Conservation (phyloP, 2,888 invertebrate genomes). For the Clostera curtula region DNA sequence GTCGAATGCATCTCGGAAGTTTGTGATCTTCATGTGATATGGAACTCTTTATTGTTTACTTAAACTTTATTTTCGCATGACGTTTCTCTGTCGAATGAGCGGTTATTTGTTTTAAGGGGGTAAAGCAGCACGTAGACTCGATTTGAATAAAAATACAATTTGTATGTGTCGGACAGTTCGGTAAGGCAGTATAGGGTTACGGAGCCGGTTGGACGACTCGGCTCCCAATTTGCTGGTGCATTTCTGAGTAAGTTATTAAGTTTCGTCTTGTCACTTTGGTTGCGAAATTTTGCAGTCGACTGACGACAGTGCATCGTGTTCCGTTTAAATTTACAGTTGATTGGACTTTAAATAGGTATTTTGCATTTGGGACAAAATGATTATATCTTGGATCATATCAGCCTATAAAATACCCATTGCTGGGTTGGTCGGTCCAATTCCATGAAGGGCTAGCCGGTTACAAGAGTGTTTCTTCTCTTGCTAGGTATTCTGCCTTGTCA, state of each 20-base stretch:
- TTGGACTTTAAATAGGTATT: constrained; percentile 27
- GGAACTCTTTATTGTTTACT: constrained; percentile 29
- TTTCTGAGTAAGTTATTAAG: constrained; percentile 75
- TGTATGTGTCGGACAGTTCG: constrained; percentile 69
- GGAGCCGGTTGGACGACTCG: constrained; percentile 57
- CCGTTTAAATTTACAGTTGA: constrained; percentile 26
- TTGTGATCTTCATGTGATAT: constrained; percentile 16
- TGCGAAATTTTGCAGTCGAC: constrained; percentile 66
- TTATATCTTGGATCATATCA: constrained; percentile 20
- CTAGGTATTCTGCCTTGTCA: no score
- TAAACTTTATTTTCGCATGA: constrained; percentile 37
- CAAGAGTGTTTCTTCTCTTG: no score
- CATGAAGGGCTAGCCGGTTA: no score
- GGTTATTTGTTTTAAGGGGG: constrained; percentile 69
- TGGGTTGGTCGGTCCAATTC: no score
- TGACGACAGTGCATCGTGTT: constrained; percentile 30
- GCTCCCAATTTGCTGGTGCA: constrained; percentile 71
- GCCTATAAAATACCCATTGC: no score
- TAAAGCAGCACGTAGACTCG: constrained; percentile 66
- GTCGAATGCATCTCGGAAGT: constrained; percentile 35
- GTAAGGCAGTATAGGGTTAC: constrained; percentile 67
- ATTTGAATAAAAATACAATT: constrained; percentile 75
- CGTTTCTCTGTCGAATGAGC: constrained; percentile 36
- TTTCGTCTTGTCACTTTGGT: constrained; percentile 71
- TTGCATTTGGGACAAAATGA: constrained; percentile 19